Base-by-base conservation (phyloP, 2,797 vertebrate species). In the Acestrorhynchus altus region DNA sequence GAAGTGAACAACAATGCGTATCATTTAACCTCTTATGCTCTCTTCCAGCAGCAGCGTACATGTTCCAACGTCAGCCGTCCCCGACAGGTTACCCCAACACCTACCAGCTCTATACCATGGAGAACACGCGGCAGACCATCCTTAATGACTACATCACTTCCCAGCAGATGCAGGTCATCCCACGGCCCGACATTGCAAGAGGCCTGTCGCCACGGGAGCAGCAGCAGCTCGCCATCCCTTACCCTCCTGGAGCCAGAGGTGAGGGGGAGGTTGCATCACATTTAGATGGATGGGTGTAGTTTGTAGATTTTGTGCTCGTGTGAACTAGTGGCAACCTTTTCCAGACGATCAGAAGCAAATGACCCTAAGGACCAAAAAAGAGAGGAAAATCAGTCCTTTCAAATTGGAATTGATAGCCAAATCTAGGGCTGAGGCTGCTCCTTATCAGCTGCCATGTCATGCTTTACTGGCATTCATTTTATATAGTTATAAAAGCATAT, bases 91-190 rank as follows among this genome's bases (percentile, higher is more conserved):
- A 97, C 91, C 96, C 95, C 56, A 98, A 96, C 89, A 98, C 96
- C 66, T 98, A 99, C 87, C 98, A 98, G 89, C 94, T 99, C 84
- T 99, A 99, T 18, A 97, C 98, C 22, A 98, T 99, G 96, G 98
- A 99, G 91, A 99, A 98, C 84, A 99, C 98, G 0, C 92, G 98
- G 4, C 98, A 99, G 94, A 99, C 98, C 82, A 99, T 99, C 91
- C 92, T 99, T 60, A 99, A 99, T 0, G 98, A 99, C 89, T 99
- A 99, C 87, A 99, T 99, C 92, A 99, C 98, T 57, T 99, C 98
- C 24, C 98, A 99, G 90, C 97, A 99, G 91, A 99, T 99, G 98
- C 97, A 97, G 79, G 96, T 96, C 85, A 98, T 98, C 85, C 93
- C 97, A 28, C 94, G 96, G 54, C 94, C 97, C 0, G 97, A 98